Evolutionary conservation across 2,888 invertebrate genomes (phyloP).

Genomic region (Heliconius aoede): DNA sequence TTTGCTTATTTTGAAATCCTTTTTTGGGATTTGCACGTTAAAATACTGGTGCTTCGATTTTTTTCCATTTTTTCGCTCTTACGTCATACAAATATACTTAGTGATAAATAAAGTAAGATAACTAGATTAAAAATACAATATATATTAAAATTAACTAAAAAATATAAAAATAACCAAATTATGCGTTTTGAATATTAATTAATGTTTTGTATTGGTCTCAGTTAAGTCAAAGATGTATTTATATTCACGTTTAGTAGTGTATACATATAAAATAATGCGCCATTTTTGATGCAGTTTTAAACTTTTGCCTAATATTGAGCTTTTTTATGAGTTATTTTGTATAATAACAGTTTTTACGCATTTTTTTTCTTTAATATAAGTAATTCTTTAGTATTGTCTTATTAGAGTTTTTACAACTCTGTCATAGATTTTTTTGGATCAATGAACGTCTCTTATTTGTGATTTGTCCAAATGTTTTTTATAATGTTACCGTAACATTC

Average conservation of each 20-base stretch:
- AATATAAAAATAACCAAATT: constrained; percentile 71
- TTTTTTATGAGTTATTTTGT: constrained; percentile 19
- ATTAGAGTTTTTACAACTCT: constrained; percentile 2
- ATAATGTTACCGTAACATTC: constrained; percentile 21
- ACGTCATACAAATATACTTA: constrained; percentile 51
- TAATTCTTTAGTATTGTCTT: not conserved
- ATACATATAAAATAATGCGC: constrained; percentile 17
- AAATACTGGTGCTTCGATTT: constrained; percentile 33
- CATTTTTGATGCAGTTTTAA: constrained; percentile 50
- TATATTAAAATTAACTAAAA: constrained; percentile 50
- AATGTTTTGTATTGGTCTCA: constrained; percentile 77
- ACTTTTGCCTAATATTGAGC: constrained; percentile 45
- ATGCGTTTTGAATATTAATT: constrained; percentile 64
- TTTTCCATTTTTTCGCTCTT: constrained; percentile 51
- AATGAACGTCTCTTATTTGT: constrained; percentile 24
- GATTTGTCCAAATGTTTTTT: constrained; percentile 25
- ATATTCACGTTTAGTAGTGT: constrained; percentile 53
- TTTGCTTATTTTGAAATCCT: not conserved
- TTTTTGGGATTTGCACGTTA: constrained; percentile 17
- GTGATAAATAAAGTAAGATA: constrained; percentile 74
- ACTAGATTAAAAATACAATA: constrained; percentile 60
- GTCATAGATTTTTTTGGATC: not conserved
- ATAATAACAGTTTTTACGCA: not conserved
- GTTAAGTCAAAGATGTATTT: constrained; percentile 77
- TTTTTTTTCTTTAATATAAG: constrained; percentile 12